Evolutionary conservation across 2,797 vertebrate genomes (phyloP), one percentile per base, ranked within the genome.

Genomic region (Buceros bicornis): DNA sequence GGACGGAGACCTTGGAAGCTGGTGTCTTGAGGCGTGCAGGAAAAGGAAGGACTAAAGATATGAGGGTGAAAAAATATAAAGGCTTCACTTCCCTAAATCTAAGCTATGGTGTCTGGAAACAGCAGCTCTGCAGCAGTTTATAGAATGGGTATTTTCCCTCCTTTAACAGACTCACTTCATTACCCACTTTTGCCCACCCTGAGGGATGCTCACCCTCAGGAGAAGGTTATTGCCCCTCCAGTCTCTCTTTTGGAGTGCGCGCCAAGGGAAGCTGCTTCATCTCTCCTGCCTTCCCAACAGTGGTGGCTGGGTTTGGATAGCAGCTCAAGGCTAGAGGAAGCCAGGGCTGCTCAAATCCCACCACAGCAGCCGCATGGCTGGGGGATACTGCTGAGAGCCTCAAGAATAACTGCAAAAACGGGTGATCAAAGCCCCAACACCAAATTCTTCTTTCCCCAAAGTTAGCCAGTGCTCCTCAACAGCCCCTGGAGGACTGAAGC

Each of bases 231-330:
- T 86, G 29, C 28, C 24, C 20, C 64, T 92, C 57, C 43, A n/a
- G 37, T 29, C 64, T 73, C 72, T 61, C 67, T 22, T 35, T 25
- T 22, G 33, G 74, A 87, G 9, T 1, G 11, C 4, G 3, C 3
- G 5, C 58, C 82, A 60, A 82, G 67, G 48, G 56, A 88, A 76
- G 31, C 10, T 31, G 4, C 31, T 83, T 70, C 26, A 10, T 73
- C 37, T 70, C n/a, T 77, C 56, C 56, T 13, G 14, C 11, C 21
- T 73, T 37, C 53, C 26, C 0, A 0, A 16, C 51, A 62, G 8
- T 0, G 0, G n/a, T 26, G 45, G n/a, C 40, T 4, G 3, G 29
- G 28, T 81, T n/a, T 47, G 61, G 50, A 16, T 7, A 70, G 62
- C 78, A 31, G 35, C n/a, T 26, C 7, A 33, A 56, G 22, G 79